Percentiles rank a stretch among this genome's conserved stretches.
Conservation (phyloP, 2,797 vertebrate genomes). For the Lacerta viridis region DNA sequence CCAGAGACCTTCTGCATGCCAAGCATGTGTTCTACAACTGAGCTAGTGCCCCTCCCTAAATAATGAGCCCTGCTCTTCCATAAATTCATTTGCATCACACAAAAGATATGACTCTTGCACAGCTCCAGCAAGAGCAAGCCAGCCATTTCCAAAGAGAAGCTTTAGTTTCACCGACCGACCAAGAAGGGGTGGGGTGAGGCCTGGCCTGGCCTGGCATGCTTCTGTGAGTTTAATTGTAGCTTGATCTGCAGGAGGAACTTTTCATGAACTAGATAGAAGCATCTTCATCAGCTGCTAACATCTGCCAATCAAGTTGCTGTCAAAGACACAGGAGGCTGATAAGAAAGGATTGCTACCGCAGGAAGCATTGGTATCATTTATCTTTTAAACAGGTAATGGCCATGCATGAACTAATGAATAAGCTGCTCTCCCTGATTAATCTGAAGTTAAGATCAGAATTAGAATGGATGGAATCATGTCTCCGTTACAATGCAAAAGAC, state of each 20-base stretch:
- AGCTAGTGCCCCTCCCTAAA: background rate
- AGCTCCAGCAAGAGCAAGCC: constrained; percentile 19
- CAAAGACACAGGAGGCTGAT: background rate
- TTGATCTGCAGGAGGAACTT: background rate
- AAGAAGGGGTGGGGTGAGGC: background rate
- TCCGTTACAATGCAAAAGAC: constrained; percentile 25
- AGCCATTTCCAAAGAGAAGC: background rate
- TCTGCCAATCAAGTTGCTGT: background rate
- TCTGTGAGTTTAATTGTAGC: background rate
- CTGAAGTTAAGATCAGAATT: background rate
- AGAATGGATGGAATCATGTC: constrained; percentile 18
- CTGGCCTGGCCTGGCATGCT: background rate
- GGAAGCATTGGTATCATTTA: constrained; percentile 13
- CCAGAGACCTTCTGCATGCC: background rate
- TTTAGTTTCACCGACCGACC: background rate
- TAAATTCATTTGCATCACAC: background rate
- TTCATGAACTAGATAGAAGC: background rate
- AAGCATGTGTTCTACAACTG: background rate
- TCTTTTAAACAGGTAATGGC: constrained; percentile 23
- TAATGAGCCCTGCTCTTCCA: background rate
- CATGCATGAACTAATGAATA: constrained; percentile 25
- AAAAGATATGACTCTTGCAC: background rate
- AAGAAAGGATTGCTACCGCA: background rate
- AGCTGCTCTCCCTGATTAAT: constrained; percentile 43
- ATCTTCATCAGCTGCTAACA: background rate